phyloP scores from a whole-genome alignment of 2,113 vertebrate genomes.

The Oenanthe oenanthe region DNA sequence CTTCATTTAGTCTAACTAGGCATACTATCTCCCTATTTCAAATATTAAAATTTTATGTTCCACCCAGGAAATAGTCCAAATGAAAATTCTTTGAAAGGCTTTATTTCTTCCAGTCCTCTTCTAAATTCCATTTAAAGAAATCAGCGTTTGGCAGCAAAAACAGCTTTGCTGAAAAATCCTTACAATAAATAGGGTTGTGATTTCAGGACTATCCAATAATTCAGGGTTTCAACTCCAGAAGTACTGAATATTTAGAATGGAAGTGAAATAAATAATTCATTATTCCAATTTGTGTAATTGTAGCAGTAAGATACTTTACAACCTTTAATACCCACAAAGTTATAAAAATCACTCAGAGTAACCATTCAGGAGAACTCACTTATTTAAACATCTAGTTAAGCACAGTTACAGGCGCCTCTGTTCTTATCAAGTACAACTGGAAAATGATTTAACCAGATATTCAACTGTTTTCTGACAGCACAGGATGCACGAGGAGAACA shows the following conservation, averaged over 20 bases:
- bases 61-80: neutral
- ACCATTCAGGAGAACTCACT: neutral
- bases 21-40: neutral
- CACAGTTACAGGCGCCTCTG: neutral
- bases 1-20: neutral
- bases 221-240: neutral
- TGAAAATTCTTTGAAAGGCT: neutral
- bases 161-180: neutral
- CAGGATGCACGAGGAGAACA: neutral
- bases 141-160: neutral
- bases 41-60: neutral
- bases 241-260: neutral
- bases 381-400: neutral
- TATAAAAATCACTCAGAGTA: neutral
- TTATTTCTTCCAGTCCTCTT: neutral
- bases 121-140: neutral
- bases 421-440: neutral
- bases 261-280: neutral
- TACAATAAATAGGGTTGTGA: neutral
- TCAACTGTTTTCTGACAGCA: neutral
- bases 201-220: neutral
- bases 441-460: neutral
- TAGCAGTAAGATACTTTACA: neutral
- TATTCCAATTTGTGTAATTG: neutral
- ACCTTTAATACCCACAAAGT: neutral